Evolutionary conservation across 2,113 vertebrate genomes (phyloP), one percentile per base, ranked within the genome.

Genomic region (Sterrhoptilus dennistouni): DNA sequence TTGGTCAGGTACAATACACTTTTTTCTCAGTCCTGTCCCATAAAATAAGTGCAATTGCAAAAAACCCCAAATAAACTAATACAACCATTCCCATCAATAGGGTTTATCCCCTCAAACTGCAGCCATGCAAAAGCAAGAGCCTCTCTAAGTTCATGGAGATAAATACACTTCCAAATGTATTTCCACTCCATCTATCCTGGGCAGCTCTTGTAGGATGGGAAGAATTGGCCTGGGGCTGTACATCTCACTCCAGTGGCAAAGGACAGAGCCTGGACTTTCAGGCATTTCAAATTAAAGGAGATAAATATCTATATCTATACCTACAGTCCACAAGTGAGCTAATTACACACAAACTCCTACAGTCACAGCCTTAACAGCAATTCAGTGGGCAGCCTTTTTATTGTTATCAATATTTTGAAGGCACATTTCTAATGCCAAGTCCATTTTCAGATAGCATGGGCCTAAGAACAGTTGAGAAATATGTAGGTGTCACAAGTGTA

Each of bases 321-420:
- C 75, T 63, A 4, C 0, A 47, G n/a, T 28, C 44, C 18, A 57
- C 11, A 82, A 81, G 40, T 76, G 27, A 95, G 38, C 14, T 29
- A 78, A 87, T 84, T 90, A 77, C 1, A 1, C 18, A 38, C 45
- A 28, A 89, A 89, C 33, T 92, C 90, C 89, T 54, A 72, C 84
- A 84, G 52, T 25, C 70, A 72, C 19, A 95, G 36, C 53, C 54
- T 75, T 5, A 25, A 38, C n/a, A 49, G 36, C 28, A 68, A 89
- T 66, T 64, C 80, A 78, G 42, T n/a, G 29, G 47, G 52, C 49
- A 54, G 61, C 35, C 21, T 82, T 94, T 87, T 92, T 89, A 96
- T 93, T 93, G 64, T 94, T 79, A 94, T 49, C 87, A 85, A 38
- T 77, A 87, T 90, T 95, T 89, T 87, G 87, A 87, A 96, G 78